Evolutionary conservation across 2,797 vertebrate genomes (phyloP).

Genomic region (Taenioides sp.): DNA sequence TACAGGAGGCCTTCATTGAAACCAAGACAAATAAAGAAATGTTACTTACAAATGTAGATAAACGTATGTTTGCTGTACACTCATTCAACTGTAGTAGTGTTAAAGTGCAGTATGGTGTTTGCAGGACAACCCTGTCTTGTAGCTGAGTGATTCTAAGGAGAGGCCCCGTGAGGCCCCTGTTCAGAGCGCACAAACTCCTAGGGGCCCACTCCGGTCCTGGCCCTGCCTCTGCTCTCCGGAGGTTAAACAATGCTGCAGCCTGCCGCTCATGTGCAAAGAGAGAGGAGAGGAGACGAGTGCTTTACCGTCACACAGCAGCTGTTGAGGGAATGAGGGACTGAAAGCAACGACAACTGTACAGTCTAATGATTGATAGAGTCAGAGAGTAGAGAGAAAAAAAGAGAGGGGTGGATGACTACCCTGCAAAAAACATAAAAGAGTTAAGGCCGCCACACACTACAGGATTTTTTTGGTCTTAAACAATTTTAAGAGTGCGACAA

Average conservation of each 20-base stretch:
- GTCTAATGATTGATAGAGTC: slow-evolving; percentile 69
- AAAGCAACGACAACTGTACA: slow-evolving; percentile 54
- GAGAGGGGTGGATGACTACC: not conserved
- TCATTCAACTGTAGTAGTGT: not conserved
- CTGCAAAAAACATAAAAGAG: not conserved
- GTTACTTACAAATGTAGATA: not conserved
- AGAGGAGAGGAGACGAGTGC: slow-evolving; percentile 48
- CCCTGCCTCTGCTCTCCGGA: slow-evolving; percentile 31
- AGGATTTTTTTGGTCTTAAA: too few relatives aligned
- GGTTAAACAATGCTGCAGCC: slow-evolving; percentile 36
- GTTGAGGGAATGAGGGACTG: slow-evolving; percentile 61
- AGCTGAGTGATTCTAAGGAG: slow-evolving; percentile 25
- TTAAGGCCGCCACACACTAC: not conserved
- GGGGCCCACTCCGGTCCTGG: slow-evolving; percentile 16
- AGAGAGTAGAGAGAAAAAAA: slow-evolving; percentile 35
- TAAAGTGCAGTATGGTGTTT: slow-evolving; percentile 19
- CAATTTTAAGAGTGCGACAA: too few relatives aligned
- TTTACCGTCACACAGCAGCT: slow-evolving; percentile 63
- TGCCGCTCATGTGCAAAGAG: slow-evolving; percentile 35
- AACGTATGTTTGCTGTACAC: not conserved
- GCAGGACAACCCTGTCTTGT: slow-evolving; percentile 25
- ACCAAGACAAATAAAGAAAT: not conserved
- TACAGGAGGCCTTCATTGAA: not conserved
- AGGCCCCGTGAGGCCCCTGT: slow-evolving; percentile 10
- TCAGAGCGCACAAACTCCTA: slow-evolving; percentile 39